Evolutionary conservation across 2,888 invertebrate genomes (phyloP), one percentile per base, ranked within the genome.

Genomic region (Lycophotia porphyrea): DNA sequence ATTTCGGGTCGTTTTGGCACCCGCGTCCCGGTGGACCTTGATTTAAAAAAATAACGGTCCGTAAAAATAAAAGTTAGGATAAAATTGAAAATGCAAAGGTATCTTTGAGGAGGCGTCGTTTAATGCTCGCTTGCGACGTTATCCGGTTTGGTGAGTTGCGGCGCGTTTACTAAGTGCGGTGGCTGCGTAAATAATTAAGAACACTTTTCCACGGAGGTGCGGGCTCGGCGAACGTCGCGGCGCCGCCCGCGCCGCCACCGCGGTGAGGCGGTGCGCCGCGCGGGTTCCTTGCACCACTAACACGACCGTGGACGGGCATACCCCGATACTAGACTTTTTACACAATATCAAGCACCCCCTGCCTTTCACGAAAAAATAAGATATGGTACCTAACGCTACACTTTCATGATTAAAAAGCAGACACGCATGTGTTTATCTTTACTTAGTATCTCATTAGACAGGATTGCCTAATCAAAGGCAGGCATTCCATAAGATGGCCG

Each of bases 171-270:
- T 88, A 84, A 91, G 91, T 89, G 91, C 88, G 89, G 89, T 89
- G 89, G 86, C 88, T 88, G 89, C 92, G 93, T 95, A 87, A 95
- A 95, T 95, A 95, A 95, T 95, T 95, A 94, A 95, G 93, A 89
- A 91, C 93, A 92, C 95, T 95, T 93, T 93, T 92, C 90, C 90
- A 87, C 90, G 90, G 86, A 39, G 90, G 84, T 88, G 85, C 84
- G 83, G 79, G 76, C 83, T 81, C 77, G 78, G 71, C 77, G 66
- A 81, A 69, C 80, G 80, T 64, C 69, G 83, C 81, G 69, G 70
- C 80, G 61, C 58, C 74, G 36, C 72, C 76, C 21, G 24, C 5
- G 18, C 44, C 5, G 47, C 44, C 5, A 24, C 2, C 34, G 81
- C 74, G 82, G 71, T 68, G 61, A 34, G 71, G 71, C 81, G 66